Evolutionary conservation across 1,140 invertebrate species (phyloP), one percentile per base, ranked within the genome.

Genomic region (Sesamia nonagrioides): DNA sequence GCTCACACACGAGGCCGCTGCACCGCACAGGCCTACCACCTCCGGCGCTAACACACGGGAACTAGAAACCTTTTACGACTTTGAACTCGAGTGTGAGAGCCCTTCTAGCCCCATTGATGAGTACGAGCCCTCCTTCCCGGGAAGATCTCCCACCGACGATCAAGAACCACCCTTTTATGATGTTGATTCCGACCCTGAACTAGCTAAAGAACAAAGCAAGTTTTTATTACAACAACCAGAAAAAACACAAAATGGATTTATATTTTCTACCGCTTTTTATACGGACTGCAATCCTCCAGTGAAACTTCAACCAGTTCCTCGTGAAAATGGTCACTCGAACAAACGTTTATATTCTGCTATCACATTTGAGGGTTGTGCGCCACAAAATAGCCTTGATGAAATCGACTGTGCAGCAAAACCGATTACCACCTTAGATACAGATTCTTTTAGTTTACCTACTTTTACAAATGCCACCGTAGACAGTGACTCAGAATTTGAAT

Each of bases 31-130:
- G 89, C 85, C 91, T 84, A 54, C 95, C 85, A 92, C 94, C 91
- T 74, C 89, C 87, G 84, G 91, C 89, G 27, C 27, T 27, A 82
- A 87, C 69, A 88, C 96, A 85, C 90, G 95, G 50, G 94, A 96
- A 84, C 85, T 94, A 75, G 93, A 93, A 84, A 96, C 95, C 66
- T 95, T 91, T 89, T 93, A 95, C 54, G 96, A 96, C 78, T 94
- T 96, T 56, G 96, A 96, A 86, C 91, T 96, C 33, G 96, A 96
- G 78, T 93, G 96, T 77, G 96, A 96, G 72, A 96, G 96, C 52
- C 96, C 97, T 0, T 96, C 95, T 17, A 97, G 97, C 83, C 97
- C 97, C 0, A 95, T 95, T 4, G 96, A 97, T 77, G 96, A 96
- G 86, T 95, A 95, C 18, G 95, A 95, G 42, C 93, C 89, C 35